Conservation (phyloP, 2,797 vertebrate species). For the Syndactyla subalaris region DNA sequence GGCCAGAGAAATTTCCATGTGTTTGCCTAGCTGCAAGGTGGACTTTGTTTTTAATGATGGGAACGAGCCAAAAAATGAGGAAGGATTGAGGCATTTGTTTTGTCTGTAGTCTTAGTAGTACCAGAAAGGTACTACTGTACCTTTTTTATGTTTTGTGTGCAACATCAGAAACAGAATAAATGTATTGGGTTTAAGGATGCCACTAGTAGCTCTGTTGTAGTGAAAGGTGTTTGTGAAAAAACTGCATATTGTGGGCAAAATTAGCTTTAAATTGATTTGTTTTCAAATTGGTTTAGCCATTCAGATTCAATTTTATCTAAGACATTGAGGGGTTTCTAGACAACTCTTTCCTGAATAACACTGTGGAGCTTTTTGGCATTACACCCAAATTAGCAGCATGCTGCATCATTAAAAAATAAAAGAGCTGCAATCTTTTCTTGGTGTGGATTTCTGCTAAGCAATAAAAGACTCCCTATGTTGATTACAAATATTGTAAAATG, state of each 20-base stretch:
- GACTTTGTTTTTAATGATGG: background rate
- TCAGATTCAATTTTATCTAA: slow-evolving; percentile 34
- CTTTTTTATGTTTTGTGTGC: background rate
- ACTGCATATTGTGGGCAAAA: background rate
- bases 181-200: background rate
- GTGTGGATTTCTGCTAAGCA: background rate
- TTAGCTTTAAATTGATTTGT: slow-evolving; percentile 28
- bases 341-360: background rate
- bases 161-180: background rate
- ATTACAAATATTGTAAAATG: slow-evolving; percentile 34
- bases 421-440: slow-evolving; percentile 50
- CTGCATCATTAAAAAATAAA: slow-evolving; percentile 26
- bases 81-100: background rate
- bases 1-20: background rate
- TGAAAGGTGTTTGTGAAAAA: slow-evolving; percentile 5
- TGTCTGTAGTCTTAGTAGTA: background rate
- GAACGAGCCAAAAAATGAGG: background rate
- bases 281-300: slow-evolving; percentile 34
- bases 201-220: background rate
- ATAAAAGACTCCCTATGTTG: slow-evolving; percentile 41
- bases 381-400: slow-evolving; percentile 23
- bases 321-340: slow-evolving; percentile 11
- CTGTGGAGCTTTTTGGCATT: background rate
- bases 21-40: background rate
- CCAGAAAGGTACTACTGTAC: background rate